Base-by-base conservation (phyloP, 1,140 invertebrate genomes). In the Brachionus plicatilis region DNA sequence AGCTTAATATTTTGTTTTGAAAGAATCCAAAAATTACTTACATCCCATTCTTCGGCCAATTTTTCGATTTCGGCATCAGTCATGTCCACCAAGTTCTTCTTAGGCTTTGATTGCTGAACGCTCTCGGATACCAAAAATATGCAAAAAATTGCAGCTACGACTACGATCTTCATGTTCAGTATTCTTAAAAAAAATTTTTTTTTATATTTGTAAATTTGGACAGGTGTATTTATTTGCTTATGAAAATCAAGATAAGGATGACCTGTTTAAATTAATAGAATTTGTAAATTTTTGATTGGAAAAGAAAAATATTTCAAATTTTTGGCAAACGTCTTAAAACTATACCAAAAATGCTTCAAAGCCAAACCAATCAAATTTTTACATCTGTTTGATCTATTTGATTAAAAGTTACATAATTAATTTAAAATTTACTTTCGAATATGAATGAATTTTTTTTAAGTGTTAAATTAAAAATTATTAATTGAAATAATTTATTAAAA, bases 71-170 rank as follows among this genome's bases (percentile, higher is more conserved):
- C 79, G 0, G 53, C 53, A 65, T 82, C 79, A 9, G 33, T 82
- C 79, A 82, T 60, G 33, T 82, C 79, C 9, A 47, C 79, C 11
- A 82, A 17, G 65, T 12, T 65, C 37, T 82, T 82, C 66, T 82
- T 60, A 0, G 7, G n/a, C 20, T 76, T 76, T 4, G 24, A n/a
- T 7, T 47, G 17, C 43, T 76, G 41, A 14, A 17, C 11, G 29
- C 43, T 27, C 27, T 76, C 20, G 45, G 33, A 72, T 43, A 72
- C 41, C 12, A 72, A 72, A 43, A 72, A 72, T 9, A 24, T 4
- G 8, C 33, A 43, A 1, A 72, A 20, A 43, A 72, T 72, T n/a
- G 41, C 33, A 12, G 43, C 37, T 20, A 72, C 37, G 2, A 72
- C 33, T n/a, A 37, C 17, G 37, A 72, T 43, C 17, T 72, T 72